These are phyloP conservation scores for Pterocles gutturalis DNA, from an alignment of 2,113 vertebrate species.

Conservation along the genomic window DNA sequence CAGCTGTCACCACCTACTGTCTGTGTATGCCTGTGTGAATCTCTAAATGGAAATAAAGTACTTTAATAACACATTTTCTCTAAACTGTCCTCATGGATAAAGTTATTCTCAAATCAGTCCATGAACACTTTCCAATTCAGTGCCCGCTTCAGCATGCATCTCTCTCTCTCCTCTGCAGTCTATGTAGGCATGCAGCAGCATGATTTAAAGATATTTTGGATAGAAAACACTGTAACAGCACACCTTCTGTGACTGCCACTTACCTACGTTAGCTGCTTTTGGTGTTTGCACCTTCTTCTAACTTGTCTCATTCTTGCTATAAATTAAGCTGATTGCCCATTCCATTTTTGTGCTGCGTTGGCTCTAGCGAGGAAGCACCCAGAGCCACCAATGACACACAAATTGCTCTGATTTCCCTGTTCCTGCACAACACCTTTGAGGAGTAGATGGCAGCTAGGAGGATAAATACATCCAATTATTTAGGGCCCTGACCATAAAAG, in stretches of 20 bases:
- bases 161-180: background rate
- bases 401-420: background rate
- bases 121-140: slow-evolving; percentile 44
- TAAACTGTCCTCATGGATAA: slow-evolving; percentile 54
- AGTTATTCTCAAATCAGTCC: slow-evolving; percentile 60
- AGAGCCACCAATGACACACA: background rate
- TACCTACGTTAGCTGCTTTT: background rate
- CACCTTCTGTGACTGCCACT: background rate
- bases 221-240: background rate
- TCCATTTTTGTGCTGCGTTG: background rate
- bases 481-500: background rate
- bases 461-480: slow-evolving; percentile 16
- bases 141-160: slow-evolving; percentile 25
- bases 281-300: background rate
- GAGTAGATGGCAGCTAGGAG: background rate
- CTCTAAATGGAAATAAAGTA: slow-evolving; percentile 74
- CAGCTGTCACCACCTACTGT: slow-evolving; percentile 70
- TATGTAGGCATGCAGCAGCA: background rate
- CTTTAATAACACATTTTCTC: slow-evolving; percentile 74
- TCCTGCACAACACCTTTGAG: background rate
- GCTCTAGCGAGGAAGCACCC: background rate
- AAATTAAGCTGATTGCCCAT: background rate
- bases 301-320: background rate
- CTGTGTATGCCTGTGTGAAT: slow-evolving; percentile 68
- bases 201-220: slow-evolving; percentile 42